Conservation (phyloP, 1,140 invertebrate genomes). For the Cataglyphis hispanica region DNA sequence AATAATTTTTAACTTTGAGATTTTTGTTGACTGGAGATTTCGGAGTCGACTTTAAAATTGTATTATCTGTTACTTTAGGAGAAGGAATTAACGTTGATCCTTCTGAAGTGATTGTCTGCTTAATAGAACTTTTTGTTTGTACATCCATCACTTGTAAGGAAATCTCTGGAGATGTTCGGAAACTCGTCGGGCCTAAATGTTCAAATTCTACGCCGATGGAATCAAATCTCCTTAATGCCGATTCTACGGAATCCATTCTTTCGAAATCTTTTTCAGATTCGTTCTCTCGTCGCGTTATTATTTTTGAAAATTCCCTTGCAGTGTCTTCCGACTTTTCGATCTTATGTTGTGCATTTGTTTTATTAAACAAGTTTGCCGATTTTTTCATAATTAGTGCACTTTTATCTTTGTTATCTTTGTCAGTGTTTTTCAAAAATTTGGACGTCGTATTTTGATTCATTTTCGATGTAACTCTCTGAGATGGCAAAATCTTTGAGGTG, state of each 20-base stretch:
- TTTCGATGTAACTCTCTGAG: neutral
- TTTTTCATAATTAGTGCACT: neutral
- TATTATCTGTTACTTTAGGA: neutral
- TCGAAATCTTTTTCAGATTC: constrained; percentile 58
- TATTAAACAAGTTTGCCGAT: neutral
- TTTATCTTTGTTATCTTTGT: neutral
- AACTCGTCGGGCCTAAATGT: neutral
- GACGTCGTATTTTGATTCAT: neutral
- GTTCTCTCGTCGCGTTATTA: neutral
- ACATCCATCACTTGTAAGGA: constrained; percentile 22
- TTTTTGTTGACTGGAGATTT: neutral
- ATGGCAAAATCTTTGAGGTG: neutral
- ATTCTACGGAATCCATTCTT: constrained; percentile 77
- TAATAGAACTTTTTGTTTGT: neutral
- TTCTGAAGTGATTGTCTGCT: neutral
- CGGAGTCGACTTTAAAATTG: neutral
- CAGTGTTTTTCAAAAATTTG: neutral
- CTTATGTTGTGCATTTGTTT: neutral
- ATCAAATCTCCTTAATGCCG: constrained; percentile 75
- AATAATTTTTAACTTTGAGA: neutral
- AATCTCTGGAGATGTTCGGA: constrained; percentile 5
- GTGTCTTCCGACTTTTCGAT: neutral
- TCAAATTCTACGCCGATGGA: constrained; percentile 68
- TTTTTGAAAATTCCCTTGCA: neutral
- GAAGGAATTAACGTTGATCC: neutral